Evolutionary conservation across 2,797 vertebrate genomes (phyloP), one percentile per base, ranked within the genome.

Genomic region (Linurgus olivaceus): DNA sequence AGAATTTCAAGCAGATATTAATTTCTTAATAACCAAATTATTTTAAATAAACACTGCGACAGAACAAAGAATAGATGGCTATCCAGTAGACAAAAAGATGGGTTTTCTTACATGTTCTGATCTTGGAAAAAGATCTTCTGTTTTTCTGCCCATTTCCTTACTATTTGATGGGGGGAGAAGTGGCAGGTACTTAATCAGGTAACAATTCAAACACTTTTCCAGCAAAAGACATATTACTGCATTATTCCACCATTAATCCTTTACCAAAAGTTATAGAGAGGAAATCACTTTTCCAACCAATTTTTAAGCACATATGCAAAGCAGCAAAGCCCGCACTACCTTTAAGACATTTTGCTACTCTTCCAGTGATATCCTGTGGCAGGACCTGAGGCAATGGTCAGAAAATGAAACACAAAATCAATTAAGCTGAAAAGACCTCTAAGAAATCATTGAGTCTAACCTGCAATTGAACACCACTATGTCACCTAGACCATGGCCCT

Each of bases 21-120:
- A 45, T 38, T 87, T 50, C 7, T 28, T 25, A 38, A 42, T 42
- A 76, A 61, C 5, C 0, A 5, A 63, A 5, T 73, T 37, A 29
- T 28, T 86, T 88, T 63, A 70, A 81, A 66, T 44, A 55, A 57
- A 26, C 24, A 38, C 9, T 3, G 1, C 0, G 13, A 6, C 11
- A 87, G 59, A 94, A 77, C 17, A 89, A 82, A 76, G 35, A 81
- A 40, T 0, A 62, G 55, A 42, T 6, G 2, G 2, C 11, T n/a
- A 59, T 9, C 7, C 31, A 48, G 31, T 1, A 51, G 16, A 67
- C 33, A 74, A 79, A 63, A 14, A 31, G 0, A 1, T 4, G 3
- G 0, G 0, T 1, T 37, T 80, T 65, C 37, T 54, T 26, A 68
- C 5, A 14, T 1, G 1, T 31, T 21, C 28, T 26, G 6, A 35